A percentile compares a stretch with the other conserved stretches of the same genome.
Conservation (phyloP, 30 jellyfish, hydroid and myxozoan genomes). For the Hydractinia echinata region DNA sequence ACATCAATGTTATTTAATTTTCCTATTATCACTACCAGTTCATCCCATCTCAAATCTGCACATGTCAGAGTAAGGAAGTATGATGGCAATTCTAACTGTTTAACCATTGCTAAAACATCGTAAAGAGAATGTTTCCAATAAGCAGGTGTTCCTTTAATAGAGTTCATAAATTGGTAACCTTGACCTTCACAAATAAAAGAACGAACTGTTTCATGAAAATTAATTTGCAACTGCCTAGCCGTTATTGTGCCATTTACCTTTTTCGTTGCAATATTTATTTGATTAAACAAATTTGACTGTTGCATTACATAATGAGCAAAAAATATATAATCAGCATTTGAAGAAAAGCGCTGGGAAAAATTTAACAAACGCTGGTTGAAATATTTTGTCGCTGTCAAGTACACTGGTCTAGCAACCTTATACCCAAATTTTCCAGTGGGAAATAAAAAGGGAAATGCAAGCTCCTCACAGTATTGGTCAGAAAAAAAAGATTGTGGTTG, state of each 20-base stretch:
- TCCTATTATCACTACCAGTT: conserved; percentile 11
- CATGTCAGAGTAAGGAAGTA: conserved; percentile 33
- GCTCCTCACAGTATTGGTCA: background rate
- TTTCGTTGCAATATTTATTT: conserved; percentile 21
- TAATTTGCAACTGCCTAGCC: conserved; percentile 14
- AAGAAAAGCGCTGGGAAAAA: conserved; percentile 20
- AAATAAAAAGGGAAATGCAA: conserved; percentile 31
- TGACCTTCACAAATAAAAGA: conserved; percentile 18
- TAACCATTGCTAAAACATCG: conserved; percentile 46
- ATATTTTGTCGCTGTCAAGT: conserved; percentile 32
- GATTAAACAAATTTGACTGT: conserved; percentile 20
- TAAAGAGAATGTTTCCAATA: conserved; percentile 31
- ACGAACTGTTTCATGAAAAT: conserved; percentile 24
- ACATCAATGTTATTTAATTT: conserved; percentile 14
- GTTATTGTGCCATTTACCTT: conserved; percentile 16
- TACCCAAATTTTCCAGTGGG: conserved; percentile 41
- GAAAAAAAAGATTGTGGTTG: too few relatives aligned
- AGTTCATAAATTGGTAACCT: conserved; percentile 22
- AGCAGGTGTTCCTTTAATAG: conserved; percentile 44
- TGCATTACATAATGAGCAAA: conserved; percentile 29
- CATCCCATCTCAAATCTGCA: conserved; percentile 48
- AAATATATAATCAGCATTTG: conserved; percentile 31
- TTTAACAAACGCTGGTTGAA: conserved; percentile 32
- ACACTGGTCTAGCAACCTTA: conserved; percentile 18
- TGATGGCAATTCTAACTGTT: conserved; percentile 42